phyloP scores from a whole-genome alignment of 92 coral and sea anemone genomes.

The Parazoanthus darwini region DNA sequence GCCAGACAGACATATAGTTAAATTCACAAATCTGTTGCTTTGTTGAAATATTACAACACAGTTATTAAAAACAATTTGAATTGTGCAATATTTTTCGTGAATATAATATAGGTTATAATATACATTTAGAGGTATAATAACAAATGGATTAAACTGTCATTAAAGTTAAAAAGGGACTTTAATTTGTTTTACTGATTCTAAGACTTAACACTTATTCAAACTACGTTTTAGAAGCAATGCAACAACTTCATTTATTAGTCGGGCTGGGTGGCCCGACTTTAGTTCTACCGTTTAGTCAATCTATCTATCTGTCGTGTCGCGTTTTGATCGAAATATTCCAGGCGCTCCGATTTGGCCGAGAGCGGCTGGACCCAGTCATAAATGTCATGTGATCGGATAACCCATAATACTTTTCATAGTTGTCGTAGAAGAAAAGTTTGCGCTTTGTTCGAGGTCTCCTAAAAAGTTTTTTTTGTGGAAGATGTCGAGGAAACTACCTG shows the following conservation, averaged over 20 bases:
- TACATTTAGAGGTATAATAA: no score
- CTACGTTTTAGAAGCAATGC: no score
- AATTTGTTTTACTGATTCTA: no score
- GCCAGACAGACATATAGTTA: no score
- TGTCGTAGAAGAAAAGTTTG: conserved; percentile 13
- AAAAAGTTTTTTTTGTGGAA: neutral
- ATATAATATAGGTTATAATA: no score
- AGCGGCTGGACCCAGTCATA: conserved; percentile 15
- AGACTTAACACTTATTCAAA: no score
- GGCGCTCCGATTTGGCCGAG: conserved; percentile 19
- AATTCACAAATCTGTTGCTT: no score
- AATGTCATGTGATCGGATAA: conserved; percentile 13
- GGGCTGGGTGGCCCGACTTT: conserved; percentile 19
- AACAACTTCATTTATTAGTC: neutral
- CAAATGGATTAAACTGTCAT: no score
- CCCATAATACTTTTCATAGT: conserved; percentile 12
- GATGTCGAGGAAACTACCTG: conserved; percentile 9
- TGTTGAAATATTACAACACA: no score
- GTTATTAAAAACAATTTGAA: no score
- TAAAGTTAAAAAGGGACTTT: no score
- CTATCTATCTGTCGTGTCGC: conserved; percentile 13
- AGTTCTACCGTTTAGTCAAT: conserved; percentile 14
- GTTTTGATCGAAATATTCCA: conserved; percentile 13
- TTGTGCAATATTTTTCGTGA: no score
- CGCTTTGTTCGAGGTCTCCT: conserved; percentile 2